Base-by-base conservation (phyloP, 2,113 vertebrate genomes). In the Camelus dromedarius region DNA sequence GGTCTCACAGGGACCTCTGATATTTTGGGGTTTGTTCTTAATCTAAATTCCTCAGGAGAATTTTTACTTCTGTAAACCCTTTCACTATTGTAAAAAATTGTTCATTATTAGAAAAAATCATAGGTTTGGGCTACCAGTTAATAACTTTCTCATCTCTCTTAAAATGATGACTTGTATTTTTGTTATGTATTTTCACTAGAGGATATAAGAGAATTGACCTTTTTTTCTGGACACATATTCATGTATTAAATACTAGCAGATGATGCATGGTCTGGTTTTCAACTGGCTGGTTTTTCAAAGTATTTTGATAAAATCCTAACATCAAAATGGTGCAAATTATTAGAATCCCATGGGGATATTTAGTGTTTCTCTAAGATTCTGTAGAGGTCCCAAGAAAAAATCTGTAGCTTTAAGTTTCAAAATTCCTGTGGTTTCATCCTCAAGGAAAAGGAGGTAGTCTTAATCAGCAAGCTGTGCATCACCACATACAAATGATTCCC, bases 271-370 rank as follows among this genome's bases (percentile, higher is more conserved):
- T 69, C 38, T 89, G 46, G 18, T 82, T 95, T 97, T 84, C 13
- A 88, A 48, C 38, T 54, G 91, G 89, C 56, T 94, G 28, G 72
- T 60, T 77, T 93, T 96, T 70, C 60, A 89, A 96, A 91, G 62
- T 67, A 91, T 88, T 86, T 97, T 97, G 87, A 84, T 52, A 77
- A 93, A 95, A 94, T 75, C 48, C 54, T 95, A 93, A 94, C 35
- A 67, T 93, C 13, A 83, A 95, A 90, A 50, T 96, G 32, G 13
- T 82, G 13, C 22, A 88, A 91, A 79, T 82, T 95, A 64, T 95
- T 93, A 96, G 69, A 83, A 86, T 24, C 69, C 76, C 9, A 2
- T 67, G 62, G 67, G 66, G 48, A 60, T 84, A 89, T 80, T 89
- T 95, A 83, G 26, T 85, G 15, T 15, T 95, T 91, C 56, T 96